Evolutionary conservation across 2,888 invertebrate genomes (phyloP).

Genomic region (Strigamia crassipes): DNA sequence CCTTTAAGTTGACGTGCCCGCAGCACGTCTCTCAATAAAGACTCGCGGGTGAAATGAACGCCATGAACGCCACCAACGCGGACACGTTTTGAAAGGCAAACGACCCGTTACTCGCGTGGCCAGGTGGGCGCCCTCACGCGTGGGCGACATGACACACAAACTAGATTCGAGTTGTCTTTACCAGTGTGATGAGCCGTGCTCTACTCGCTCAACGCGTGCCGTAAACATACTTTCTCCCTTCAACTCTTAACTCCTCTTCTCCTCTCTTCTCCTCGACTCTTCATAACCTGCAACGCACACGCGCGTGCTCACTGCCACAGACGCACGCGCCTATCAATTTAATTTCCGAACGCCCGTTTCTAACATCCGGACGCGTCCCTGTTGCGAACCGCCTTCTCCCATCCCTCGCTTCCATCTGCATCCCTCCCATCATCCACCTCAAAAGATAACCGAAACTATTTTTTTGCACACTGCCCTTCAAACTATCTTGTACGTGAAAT

Average conservation of each 20-base stretch:
- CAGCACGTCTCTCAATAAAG: not conserved
- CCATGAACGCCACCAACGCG: not conserved
- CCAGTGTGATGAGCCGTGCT: not conserved
- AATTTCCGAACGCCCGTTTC: constrained; percentile 34
- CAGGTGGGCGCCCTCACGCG: constrained; percentile 1
- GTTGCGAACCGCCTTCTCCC: not conserved
- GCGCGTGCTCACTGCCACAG: not conserved
- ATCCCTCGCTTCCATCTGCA: not conserved
- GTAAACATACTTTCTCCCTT: not conserved
- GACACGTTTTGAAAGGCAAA: not conserved
- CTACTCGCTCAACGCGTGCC: not conserved
- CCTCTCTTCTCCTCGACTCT: constrained; percentile 1
- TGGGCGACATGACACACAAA: constrained; percentile 17
- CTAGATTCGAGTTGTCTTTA: not conserved
- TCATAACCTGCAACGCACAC: not conserved
- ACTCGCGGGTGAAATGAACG: constrained; percentile 1
- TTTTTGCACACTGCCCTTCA: no score
- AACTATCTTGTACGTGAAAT: no score
- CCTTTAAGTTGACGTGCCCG: not conserved
- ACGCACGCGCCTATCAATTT: constrained; percentile 9
- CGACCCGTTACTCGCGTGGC: constrained; percentile 4
- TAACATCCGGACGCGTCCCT: constrained; percentile 19
- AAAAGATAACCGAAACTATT: not conserved
- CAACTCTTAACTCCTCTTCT: constrained; percentile 1
- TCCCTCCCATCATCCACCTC: not conserved